Base-by-base conservation (phyloP, 2,113 vertebrate genomes). In the Megalops atlanticus region DNA sequence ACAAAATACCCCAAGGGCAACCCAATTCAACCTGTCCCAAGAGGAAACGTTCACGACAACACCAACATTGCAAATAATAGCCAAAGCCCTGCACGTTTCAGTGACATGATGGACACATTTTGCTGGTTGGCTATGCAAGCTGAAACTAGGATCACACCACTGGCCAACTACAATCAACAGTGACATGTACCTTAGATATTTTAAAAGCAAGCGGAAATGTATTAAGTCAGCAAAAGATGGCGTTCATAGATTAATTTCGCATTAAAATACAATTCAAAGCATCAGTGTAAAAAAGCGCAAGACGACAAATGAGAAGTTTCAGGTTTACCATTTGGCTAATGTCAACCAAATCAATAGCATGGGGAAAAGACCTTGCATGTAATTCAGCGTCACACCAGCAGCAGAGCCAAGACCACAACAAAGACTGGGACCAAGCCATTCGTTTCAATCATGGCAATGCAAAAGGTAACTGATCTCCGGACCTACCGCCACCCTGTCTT, bases 401-500 rank as follows among this genome's bases (percentile, higher is more conserved):
- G 35, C 3, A 18, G 33, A 71, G 69, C 69, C 69, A 71, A 64
- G 69, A 35, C 69, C 35, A 71, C 16, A 71, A 69, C 64, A 69
- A 71, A 71, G 69, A 31, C 18, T 16, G 2, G 69, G 35, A 36
- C 36, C 69, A 71, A 35, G 35, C 69, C 69, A 38, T 21, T 36
- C 31, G 33, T 18, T 64, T 71, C 31, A 71, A 71, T 71, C 69
- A 38, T 71, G 69, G 36, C 69, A 71, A 71, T 31, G 35, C 69
- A 71, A 71, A n/a, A 31, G 35, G 69, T 15, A 33, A 27, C 35
- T 38, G 33, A 71, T 36, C 35, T 71, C 35, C 1, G 8, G 36
- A 36, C 16, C 69, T 12, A 31, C 68, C 36, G 69, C 69, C 69
- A 71, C 33, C 69, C 31, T 18, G 54, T 24, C 54, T 31, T n/a